phyloP scores from a whole-genome alignment of 2,797 vertebrate species.

The Hafferia zeledoni region DNA sequence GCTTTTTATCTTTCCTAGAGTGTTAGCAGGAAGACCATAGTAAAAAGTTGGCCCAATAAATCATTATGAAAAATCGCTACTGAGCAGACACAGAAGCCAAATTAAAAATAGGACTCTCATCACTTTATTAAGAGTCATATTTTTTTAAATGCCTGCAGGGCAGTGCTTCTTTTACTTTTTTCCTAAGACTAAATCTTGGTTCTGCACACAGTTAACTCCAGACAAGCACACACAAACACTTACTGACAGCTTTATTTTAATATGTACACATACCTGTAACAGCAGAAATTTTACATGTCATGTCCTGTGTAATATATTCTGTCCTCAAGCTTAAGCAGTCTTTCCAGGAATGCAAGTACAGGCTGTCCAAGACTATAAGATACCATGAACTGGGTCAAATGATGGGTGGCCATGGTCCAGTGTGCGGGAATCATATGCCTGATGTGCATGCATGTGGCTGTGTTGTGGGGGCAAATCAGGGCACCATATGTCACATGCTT shows the following conservation, averaged over 20 bases:
- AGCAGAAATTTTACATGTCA: not conserved
- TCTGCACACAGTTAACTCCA: not conserved
- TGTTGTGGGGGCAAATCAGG: not conserved
- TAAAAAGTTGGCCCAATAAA: constrained; percentile 35
- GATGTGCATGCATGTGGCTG: accelerated
- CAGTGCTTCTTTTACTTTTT: not conserved
- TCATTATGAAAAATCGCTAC: constrained; percentile 28
- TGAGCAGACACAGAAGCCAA: constrained; percentile 47
- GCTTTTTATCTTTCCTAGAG: not conserved
- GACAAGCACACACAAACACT: not conserved
- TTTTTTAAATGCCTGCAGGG: not conserved
- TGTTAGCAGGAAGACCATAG: constrained; percentile 12
- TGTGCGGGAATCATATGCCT: accelerated
- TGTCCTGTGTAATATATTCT: not conserved
- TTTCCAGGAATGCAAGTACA: not conserved
- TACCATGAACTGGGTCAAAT: not conserved
- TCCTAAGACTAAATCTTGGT: not conserved
- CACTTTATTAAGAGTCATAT: constrained; percentile 34
- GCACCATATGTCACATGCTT: not conserved
- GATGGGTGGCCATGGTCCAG: not conserved
- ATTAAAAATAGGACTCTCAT: constrained; percentile 59
- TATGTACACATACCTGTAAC: not conserved
- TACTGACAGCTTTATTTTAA: not conserved
- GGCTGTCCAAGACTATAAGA: not conserved
- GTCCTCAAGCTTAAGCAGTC: not conserved